These are phyloP conservation scores for Hemichromis elongatus DNA, from an alignment of 2,113 vertebrate genomes.

Conservation along the genomic window DNA sequence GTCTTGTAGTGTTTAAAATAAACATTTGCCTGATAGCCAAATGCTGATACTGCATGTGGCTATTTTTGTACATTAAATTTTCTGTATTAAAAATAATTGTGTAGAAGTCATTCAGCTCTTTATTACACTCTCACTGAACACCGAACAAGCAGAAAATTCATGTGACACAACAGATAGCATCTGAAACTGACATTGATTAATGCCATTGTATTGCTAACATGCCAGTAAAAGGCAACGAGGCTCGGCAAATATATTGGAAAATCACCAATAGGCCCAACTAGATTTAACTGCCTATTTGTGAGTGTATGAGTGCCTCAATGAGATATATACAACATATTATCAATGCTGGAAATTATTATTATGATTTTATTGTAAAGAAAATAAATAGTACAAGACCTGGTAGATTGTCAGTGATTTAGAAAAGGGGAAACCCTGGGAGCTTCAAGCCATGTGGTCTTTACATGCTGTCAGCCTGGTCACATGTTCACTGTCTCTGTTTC, in stretches of 20 bases:
- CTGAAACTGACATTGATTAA: neutral
- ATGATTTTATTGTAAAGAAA: neutral
- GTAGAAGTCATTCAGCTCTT: neutral
- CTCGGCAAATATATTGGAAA: neutral
- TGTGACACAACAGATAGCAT: neutral
- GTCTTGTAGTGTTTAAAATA: neutral
- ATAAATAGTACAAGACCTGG: neutral
- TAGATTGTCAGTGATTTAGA: neutral
- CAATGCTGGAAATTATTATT: neutral
- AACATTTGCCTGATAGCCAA: neutral
- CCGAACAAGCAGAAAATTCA: neutral
- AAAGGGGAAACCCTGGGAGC: neutral
- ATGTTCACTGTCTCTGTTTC: neutral
- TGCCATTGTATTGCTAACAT: neutral
- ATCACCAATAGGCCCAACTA: neutral
- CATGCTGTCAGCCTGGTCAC: neutral
- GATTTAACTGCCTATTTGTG: neutral
- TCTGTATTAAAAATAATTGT: neutral
- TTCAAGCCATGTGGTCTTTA: neutral
- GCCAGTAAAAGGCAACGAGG: neutral
- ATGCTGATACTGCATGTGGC: neutral
- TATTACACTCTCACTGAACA: neutral
- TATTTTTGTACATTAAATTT: neutral
- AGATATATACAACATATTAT: neutral
- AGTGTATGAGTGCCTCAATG: neutral